Evolutionary conservation across 2,888 invertebrate genomes (phyloP).

Genomic region (Noctua fimbriata): DNA sequence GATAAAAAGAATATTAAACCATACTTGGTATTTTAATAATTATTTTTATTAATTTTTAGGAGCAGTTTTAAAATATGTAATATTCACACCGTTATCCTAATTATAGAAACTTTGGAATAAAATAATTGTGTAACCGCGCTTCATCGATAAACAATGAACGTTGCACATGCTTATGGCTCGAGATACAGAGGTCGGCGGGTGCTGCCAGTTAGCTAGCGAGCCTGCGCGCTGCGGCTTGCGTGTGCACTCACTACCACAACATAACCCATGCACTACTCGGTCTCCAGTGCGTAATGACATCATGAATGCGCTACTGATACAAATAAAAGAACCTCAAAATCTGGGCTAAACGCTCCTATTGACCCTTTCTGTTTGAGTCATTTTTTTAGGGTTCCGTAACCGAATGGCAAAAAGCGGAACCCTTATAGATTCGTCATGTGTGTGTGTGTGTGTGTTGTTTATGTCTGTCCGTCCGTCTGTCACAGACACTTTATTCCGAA

Average conservation of each 20-base stretch:
- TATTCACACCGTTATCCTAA: background rate
- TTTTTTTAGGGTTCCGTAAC: too few relatives aligned
- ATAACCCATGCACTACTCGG: constrained; percentile 34
- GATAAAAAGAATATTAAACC: too few relatives aligned
- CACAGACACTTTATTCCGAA: too few relatives aligned
- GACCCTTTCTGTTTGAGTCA: background rate
- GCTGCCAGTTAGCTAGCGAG: constrained; percentile 58
- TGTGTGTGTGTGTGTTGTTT: too few relatives aligned
- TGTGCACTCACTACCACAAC: constrained; percentile 34
- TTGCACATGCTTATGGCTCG: constrained; percentile 44
- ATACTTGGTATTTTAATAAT: background rate
- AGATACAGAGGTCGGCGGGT: constrained; percentile 69
- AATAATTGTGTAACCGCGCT: background rate
- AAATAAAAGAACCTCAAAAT: constrained; percentile 27
- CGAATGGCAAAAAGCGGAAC: too few relatives aligned
- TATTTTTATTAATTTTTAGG: background rate
- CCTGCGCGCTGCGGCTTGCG: constrained; percentile 50
- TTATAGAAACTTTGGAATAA: background rate
- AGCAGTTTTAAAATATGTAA: background rate
- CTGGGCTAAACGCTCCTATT: background rate
- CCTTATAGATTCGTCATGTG: too few relatives aligned
- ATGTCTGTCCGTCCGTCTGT: too few relatives aligned
- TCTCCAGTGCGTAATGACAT: constrained; percentile 37
- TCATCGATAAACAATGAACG: constrained; percentile 45
- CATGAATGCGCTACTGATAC: constrained; percentile 18